Evolutionary conservation across 2,113 vertebrate species (phyloP).

Genomic region (Rhea americana): DNA sequence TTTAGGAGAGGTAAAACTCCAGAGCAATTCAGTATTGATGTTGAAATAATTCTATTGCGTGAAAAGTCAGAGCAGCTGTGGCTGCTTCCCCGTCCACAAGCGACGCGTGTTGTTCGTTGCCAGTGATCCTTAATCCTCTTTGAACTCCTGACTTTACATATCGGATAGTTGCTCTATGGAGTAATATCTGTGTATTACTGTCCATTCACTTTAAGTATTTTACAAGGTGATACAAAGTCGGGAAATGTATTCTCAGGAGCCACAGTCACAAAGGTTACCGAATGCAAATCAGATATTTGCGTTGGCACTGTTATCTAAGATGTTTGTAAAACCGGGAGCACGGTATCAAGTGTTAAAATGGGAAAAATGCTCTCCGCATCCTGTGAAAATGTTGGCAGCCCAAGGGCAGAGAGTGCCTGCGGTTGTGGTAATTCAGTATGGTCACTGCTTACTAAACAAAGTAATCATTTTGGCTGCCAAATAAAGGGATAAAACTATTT

Average conservation of each 20-base stretch:
- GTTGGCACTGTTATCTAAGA: not conserved
- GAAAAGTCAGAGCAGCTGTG: constrained; percentile 66
- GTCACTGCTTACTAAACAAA: not conserved
- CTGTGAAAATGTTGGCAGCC: constrained; percentile 40
- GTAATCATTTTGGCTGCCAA: not conserved
- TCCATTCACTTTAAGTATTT: constrained; percentile 53
- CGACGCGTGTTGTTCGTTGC: not conserved
- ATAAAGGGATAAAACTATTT: not conserved
- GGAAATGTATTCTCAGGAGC: constrained; percentile 12
- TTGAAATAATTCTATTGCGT: constrained; percentile 43
- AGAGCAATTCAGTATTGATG: not conserved
- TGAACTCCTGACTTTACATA: constrained; percentile 60
- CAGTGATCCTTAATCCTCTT: constrained; percentile 64
- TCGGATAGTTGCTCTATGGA: constrained; percentile 30
- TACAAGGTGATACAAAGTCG: not conserved
- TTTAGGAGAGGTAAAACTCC: constrained; percentile 31
- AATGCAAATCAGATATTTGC: constrained; percentile 10
- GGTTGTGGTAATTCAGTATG: not conserved
- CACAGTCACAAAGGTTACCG: constrained; percentile 35
- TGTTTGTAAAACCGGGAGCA: constrained; percentile 28
- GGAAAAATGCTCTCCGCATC: constrained; percentile 25
- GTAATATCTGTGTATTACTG: constrained; percentile 45
- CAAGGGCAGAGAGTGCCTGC: not conserved
- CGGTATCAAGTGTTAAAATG: constrained; percentile 45
- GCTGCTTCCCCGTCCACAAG: constrained; percentile 52